phyloP scores from a whole-genome alignment of 1,140 invertebrate species.

The Drosophila pectinifera region DNA sequence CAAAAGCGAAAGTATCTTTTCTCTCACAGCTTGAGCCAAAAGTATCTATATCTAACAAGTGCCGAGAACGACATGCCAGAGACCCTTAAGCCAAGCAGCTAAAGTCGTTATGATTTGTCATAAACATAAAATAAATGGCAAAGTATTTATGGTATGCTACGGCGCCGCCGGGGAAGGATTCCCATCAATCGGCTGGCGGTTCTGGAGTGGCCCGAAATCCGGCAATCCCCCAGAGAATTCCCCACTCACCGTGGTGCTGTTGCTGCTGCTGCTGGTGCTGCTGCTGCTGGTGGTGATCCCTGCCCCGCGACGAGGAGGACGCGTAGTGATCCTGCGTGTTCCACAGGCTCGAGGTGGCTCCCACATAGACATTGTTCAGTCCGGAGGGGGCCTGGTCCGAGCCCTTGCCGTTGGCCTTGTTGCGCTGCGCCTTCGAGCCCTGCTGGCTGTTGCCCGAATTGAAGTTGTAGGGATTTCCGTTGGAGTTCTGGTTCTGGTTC shows the following conservation, averaged over 20 bases:
- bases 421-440: slow-evolving; percentile 72
- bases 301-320: slow-evolving; percentile 46
- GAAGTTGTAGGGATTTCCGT: slow-evolving; percentile 48
- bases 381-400: slow-evolving; percentile 57
- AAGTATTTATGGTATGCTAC: slow-evolving; percentile 78
- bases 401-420: slow-evolving; percentile 57
- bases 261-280: slow-evolving; percentile 55
- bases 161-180: slow-evolving; percentile 39
- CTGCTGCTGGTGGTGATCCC: slow-evolving; percentile 73
- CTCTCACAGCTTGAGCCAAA: slow-evolving; percentile 51
- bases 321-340: slow-evolving; percentile 75
- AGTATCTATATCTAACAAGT: slow-evolving; percentile 79
- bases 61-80: slow-evolving; percentile 71
- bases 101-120: slow-evolving; percentile 84
- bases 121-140: slow-evolving; percentile 84
- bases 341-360: slow-evolving; percentile 79
- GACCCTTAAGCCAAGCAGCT: slow-evolving; percentile 74
- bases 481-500: slow-evolving; percentile 36
- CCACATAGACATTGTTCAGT: slow-evolving; percentile 74
- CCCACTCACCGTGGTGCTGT: slow-evolving; percentile 66
- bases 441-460: slow-evolving; percentile 45
- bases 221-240: slow-evolving; percentile 18
- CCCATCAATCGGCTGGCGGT: slow-evolving; percentile 19
- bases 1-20: slow-evolving; percentile 2
- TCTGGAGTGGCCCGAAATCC: slow-evolving; percentile 11